phyloP scores from a whole-genome alignment of 2,888 invertebrate species.

The Agrotis exclamationis region DNA sequence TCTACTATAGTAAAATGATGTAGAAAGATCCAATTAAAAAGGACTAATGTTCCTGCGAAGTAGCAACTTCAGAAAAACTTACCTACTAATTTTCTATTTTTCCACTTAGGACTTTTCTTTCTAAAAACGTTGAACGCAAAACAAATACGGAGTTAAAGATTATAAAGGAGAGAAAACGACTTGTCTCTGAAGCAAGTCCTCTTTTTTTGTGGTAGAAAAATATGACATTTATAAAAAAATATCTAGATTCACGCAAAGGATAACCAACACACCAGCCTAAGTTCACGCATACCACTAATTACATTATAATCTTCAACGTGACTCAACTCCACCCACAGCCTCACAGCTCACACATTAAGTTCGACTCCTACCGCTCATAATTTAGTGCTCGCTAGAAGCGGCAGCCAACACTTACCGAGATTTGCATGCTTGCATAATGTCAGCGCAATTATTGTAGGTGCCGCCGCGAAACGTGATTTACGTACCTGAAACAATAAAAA shows the following conservation, averaged over 20 bases:
- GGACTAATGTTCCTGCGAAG: too few relatives aligned
- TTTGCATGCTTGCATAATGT: conserved; percentile 43
- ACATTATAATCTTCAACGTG: background rate
- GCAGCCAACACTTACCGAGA: conserved; percentile 38
- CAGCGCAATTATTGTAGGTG: conserved; percentile 26
- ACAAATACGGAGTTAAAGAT: too few relatives aligned
- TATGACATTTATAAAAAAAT: background rate
- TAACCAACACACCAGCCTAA: background rate
- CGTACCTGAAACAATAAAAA: conserved; percentile 46
- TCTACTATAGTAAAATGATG: too few relatives aligned
- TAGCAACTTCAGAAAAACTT: too few relatives aligned
- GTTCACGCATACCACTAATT: background rate
- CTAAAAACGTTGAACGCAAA: too few relatives aligned
- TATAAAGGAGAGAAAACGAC: too few relatives aligned
- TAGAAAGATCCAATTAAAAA: too few relatives aligned
- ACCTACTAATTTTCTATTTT: too few relatives aligned
- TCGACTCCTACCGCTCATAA: conserved; percentile 19
- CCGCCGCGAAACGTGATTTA: conserved; percentile 7
- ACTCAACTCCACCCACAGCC: background rate
- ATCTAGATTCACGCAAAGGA: background rate
- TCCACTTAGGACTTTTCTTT: too few relatives aligned
- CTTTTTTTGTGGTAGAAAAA: background rate
- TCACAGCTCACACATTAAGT: conserved; percentile 11
- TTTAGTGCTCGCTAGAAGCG: conserved; percentile 12
- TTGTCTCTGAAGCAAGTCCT: too few relatives aligned